Base-by-base conservation (phyloP, 2,888 invertebrate species). In the Formica aserva region DNA sequence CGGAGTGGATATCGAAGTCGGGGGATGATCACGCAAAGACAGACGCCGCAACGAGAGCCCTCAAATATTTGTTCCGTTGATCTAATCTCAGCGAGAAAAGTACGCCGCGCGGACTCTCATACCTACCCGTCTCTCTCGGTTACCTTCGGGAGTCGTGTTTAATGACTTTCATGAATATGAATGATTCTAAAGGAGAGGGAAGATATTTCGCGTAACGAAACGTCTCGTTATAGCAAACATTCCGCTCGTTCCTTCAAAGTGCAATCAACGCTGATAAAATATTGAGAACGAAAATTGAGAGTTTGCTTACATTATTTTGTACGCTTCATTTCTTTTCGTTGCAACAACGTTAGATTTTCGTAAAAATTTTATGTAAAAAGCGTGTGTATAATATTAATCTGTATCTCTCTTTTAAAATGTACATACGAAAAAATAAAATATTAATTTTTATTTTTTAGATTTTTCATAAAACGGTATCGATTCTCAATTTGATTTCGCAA, bases 21-120 rank as follows among this genome's bases (percentile, higher is more conserved):
- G 15, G 6, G 13, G 13, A 8, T 13, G 6, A 29, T 35, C 52
- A 15, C 18, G 86, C 71, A 72, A 76, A 76, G 77, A 69, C 76
- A 72, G 80, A 45, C n/a, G 35, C 60, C 57, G 63, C 18, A n/a
- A 63, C 38, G 63, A 75, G 78, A 78, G 57, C 41, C 32, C 45
- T 87, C 75, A 85, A 87, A 87, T 80, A 87, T 87, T 87, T 85
- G 55, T 76, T 52, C 75, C 48, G 32, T 48, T 80, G 78, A 80
- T 80, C 60, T 80, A 80, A 80, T 80, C 57, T 78, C 45, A 26
- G 18, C 9, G 60, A 72, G 74, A 35, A 80, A 72, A 77, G 69
- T 77, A 29, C 32, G 15, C 65, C 22, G 26, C 48, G 76, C 41
- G 65, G 65, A 35, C 35, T 76, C 48, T 57, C 57, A 11, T 15